Percentiles rank a stretch among this genome's conserved stretches.
Evolutionary conservation across 2,888 invertebrate genomes (phyloP).

Genomic region (Saturnia japonica): DNA sequence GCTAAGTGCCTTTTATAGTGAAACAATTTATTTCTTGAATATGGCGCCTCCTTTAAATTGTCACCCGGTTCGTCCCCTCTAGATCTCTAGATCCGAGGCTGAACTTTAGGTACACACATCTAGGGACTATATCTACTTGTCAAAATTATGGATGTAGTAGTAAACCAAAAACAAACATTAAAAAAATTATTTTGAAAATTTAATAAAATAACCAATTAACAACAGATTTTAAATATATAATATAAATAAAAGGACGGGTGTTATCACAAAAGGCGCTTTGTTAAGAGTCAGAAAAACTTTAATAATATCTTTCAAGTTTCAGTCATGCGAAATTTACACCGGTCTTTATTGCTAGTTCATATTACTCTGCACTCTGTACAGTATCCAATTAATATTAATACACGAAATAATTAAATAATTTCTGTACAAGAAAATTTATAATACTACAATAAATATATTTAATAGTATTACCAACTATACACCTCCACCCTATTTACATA

Average conservation of each 20-base stretch:
- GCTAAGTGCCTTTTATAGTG: neutral
- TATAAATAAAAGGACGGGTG: slow-evolving; percentile 9
- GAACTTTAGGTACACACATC: neutral
- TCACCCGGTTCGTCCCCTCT: neutral
- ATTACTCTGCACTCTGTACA: slow-evolving; percentile 5
- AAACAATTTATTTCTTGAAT: neutral
- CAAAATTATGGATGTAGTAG: neutral
- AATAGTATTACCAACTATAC: slow-evolving; percentile 44
- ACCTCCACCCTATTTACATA: slow-evolving; percentile 68
- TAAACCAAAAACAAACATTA: neutral
- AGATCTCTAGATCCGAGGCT: neutral
- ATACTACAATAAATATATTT: slow-evolving; percentile 21
- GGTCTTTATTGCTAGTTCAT: slow-evolving; percentile 5
- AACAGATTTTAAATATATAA: neutral
- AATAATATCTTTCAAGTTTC: slow-evolving; percentile 9
- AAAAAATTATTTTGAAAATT: neutral
- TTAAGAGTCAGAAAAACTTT: slow-evolving; percentile 1
- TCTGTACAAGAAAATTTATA: slow-evolving; percentile 17
- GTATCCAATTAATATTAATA: neutral
- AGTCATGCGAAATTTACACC: slow-evolving; percentile 7
- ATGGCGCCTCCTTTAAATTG: neutral
- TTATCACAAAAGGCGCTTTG: slow-evolving; percentile 5
- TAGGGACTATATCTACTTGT: neutral
- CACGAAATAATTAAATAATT: neutral
- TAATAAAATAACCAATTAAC: neutral